Percentiles rank a stretch among this genome's conserved stretches.
Conservation (phyloP, 2,888 invertebrate species). For the Mesorhabditis belari region DNA sequence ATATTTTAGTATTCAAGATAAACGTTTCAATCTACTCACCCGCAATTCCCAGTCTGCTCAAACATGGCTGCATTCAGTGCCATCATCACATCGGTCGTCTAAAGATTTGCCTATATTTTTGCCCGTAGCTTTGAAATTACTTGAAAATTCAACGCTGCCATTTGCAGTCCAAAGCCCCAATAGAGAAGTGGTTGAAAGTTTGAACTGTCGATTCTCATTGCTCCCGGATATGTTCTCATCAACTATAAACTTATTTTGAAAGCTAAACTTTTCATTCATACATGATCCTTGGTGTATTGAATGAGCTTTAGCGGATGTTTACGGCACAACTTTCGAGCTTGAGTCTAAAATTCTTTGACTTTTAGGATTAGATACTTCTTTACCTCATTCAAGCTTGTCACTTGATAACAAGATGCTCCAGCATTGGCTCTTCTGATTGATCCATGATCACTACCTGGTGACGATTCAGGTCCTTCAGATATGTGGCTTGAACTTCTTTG, state of each 20-base stretch:
- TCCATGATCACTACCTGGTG: constrained; percentile 2
- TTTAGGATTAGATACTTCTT: neutral
- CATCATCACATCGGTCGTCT: constrained; percentile 68
- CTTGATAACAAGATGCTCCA: constrained; percentile 48
- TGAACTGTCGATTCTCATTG: constrained; percentile 87
- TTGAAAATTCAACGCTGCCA: constrained; percentile 83
- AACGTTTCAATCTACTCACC: constrained; percentile 53
- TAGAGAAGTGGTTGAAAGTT: constrained; percentile 90
- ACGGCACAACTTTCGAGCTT: constrained; percentile 74
- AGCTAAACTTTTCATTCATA: constrained; percentile 1
- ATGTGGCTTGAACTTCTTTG: neutral
- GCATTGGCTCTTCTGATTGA: constrained; percentile 32
- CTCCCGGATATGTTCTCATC: constrained; percentile 74
- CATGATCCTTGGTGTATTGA: constrained; percentile 77
- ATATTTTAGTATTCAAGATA: neutral
- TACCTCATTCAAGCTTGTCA: constrained; percentile 3
- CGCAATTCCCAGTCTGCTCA: constrained; percentile 78
- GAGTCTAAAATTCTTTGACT: neutral
- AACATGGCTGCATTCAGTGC: constrained; percentile 87
- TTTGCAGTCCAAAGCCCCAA: constrained; percentile 84
- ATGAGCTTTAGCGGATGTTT: constrained; percentile 73
- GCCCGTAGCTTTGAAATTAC: constrained; percentile 59
- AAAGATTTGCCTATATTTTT: neutral
- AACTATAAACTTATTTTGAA: constrained; percentile 15
- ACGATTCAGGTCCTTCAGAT: neutral